Evolutionary conservation across 2,888 invertebrate species (phyloP).

Genomic region (Alloscopus bannaensis): DNA sequence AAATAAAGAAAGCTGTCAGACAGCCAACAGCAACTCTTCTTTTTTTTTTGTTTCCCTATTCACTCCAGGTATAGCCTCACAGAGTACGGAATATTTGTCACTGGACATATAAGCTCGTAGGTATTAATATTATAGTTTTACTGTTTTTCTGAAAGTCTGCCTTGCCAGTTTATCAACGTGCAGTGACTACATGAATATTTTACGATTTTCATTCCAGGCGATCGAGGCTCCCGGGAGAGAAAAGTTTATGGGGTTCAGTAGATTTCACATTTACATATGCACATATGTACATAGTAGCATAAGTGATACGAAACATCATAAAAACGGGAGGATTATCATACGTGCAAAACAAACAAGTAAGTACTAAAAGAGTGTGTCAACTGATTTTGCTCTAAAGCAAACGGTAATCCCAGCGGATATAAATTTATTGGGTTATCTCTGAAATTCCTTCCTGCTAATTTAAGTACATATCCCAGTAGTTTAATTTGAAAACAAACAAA

Average conservation of each 20-base stretch:
- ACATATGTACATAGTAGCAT: slow-evolving; percentile 61
- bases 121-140: background rate
- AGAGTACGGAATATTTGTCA: no score
- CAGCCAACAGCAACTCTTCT: slow-evolving; percentile 29
- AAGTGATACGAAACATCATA: no score
- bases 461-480: background rate
- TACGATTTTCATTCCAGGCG: slow-evolving; percentile 47
- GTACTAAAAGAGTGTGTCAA: slow-evolving; percentile 13
- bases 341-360: background rate
- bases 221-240: slow-evolving; percentile 26
- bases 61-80: slow-evolving; percentile 21
- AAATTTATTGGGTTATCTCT: background rate
- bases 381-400: background rate
- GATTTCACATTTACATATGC: slow-evolving; percentile 58
- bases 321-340: slow-evolving; percentile 8
- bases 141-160: background rate
- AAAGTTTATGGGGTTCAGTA: slow-evolving; percentile 52
- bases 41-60: slow-evolving; percentile 18
- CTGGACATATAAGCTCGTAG: background rate
- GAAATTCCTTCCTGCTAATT: background rate
- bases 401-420: background rate
- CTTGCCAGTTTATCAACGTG: background rate
- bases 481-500: background rate
- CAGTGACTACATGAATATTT: slow-evolving; percentile 56
- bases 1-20: slow-evolving; percentile 44